Evolutionary conservation across 1,140 invertebrate species (phyloP).

Genomic region (Zophobas morio): DNA sequence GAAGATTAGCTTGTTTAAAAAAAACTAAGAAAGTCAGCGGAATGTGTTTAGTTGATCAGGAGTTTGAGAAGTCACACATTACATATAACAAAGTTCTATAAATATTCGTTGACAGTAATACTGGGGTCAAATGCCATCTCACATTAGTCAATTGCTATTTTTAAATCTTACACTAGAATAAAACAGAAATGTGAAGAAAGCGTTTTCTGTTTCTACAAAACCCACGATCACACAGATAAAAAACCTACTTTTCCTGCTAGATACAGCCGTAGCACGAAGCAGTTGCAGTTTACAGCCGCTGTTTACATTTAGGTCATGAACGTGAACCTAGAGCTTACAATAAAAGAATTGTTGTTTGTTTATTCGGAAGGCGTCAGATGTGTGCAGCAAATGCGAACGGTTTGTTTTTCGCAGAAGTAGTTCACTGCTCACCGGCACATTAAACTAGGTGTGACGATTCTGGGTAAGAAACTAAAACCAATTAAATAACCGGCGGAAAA

Average conservation of each 20-base stretch:
- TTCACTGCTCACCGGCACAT: conserved; percentile 12
- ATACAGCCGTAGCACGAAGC: neutral
- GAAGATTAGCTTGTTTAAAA: neutral
- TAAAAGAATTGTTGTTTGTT: conserved; percentile 2
- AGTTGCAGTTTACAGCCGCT: neutral
- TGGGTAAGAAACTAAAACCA: conserved; percentile 13
- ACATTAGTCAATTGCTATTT: conserved; percentile 46
- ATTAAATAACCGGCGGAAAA: conserved; percentile 15
- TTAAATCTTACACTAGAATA: conserved; percentile 29
- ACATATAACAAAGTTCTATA: conserved; percentile 40
- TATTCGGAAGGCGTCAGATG: conserved; percentile 3
- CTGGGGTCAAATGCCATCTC: conserved; percentile 42
- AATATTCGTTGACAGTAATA: conserved; percentile 44
- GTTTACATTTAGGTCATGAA: conserved; percentile 32
- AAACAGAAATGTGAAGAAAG: conserved; percentile 5
- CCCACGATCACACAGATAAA: no score
- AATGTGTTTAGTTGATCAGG: conserved; percentile 7
- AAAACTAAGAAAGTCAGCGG: neutral
- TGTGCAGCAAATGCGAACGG: conserved; percentile 11
- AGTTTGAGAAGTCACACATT: neutral
- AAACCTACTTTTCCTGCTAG: no score
- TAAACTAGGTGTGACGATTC: conserved; percentile 15
- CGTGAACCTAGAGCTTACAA: neutral
- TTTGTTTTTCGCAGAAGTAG: conserved; percentile 26
- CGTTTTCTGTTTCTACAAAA: neutral